A percentile compares a stretch with the other conserved stretches of the same genome.
phyloP scores from a whole-genome alignment of 2,888 invertebrate genomes.

The Hyposoter dolosus region DNA sequence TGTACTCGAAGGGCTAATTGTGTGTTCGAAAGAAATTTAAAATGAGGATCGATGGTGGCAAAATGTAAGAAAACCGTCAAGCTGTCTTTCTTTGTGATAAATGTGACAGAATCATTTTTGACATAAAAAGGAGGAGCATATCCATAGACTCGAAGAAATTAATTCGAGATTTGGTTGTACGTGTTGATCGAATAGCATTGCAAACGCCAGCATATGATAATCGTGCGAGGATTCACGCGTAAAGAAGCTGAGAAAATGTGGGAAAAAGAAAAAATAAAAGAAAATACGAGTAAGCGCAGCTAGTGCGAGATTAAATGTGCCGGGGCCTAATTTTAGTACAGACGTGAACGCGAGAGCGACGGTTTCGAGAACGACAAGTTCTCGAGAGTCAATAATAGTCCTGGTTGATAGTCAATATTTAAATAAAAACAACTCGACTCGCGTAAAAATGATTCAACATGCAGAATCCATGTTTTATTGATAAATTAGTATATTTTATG shows the following conservation, averaged over 20 bases:
- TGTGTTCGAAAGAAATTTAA: background rate
- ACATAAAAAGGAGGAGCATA: background rate
- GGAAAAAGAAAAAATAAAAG: background rate
- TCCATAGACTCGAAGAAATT: background rate
- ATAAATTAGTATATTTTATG: conserved; percentile 36
- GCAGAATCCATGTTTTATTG: conserved; percentile 15
- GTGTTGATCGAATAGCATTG: background rate
- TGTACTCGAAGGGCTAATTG: too few species aligned
- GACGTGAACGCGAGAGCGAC: conserved; percentile 10
- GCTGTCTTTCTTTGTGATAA: background rate
- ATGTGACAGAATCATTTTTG: background rate
- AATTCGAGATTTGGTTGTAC: background rate
- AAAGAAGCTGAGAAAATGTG: conserved; percentile 18
- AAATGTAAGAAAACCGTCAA: background rate
- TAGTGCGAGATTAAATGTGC: conserved; percentile 25
- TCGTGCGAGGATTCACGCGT: conserved; percentile 35
- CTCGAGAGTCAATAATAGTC: conserved; percentile 23
- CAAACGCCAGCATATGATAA: conserved; percentile 21
- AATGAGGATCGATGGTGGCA: background rate
- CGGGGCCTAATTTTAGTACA: conserved; percentile 29
- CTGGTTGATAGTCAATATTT: conserved; percentile 55
- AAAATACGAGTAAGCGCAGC: conserved; percentile 23
- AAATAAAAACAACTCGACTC: conserved; percentile 27
- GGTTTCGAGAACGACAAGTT: conserved; percentile 14
- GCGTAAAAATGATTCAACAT: background rate